Conservation (phyloP, 1,140 invertebrate genomes). For the Geopemphigus sp. region DNA sequence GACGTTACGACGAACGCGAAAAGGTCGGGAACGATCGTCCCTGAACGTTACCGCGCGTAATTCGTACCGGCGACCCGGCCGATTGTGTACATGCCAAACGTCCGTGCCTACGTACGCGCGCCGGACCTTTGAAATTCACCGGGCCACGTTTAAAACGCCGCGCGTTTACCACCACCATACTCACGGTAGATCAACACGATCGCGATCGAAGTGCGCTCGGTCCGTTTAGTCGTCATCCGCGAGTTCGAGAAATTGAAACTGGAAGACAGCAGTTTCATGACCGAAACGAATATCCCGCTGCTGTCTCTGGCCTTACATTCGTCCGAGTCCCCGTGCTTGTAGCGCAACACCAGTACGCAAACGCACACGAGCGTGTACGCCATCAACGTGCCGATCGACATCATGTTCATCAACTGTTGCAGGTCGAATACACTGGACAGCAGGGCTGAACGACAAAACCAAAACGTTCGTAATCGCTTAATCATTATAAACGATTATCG, state of each 20-base stretch:
- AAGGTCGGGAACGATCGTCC: too few relatives aligned
- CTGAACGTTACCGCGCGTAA: too few relatives aligned
- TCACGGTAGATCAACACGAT: slow-evolving; percentile 24
- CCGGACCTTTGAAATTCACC: too few relatives aligned
- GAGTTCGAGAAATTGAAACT: slow-evolving; percentile 7
- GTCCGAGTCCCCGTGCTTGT: slow-evolving; percentile 51
- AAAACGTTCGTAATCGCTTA: too few relatives aligned
- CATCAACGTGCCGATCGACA: slow-evolving; percentile 89
- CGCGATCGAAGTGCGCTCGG: neutral
- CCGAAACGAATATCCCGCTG: neutral
- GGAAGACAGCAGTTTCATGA: neutral
- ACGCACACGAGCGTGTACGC: slow-evolving; percentile 88
- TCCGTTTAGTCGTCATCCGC: neutral
- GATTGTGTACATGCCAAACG: neutral
- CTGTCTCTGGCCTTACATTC: neutral
- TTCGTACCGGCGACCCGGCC: too few relatives aligned
- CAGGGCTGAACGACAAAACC: slow-evolving; percentile 58
- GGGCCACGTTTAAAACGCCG: too few relatives aligned
- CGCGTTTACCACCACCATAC: too few relatives aligned
- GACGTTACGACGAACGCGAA: too few relatives aligned
- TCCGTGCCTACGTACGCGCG: neutral
- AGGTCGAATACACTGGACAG: slow-evolving; percentile 87
- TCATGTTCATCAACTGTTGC: slow-evolving; percentile 89
- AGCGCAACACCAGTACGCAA: slow-evolving; percentile 81
- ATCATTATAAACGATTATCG: too few relatives aligned